Conservation (phyloP, 2,888 invertebrate species). For the Polymixis lichenea region DNA sequence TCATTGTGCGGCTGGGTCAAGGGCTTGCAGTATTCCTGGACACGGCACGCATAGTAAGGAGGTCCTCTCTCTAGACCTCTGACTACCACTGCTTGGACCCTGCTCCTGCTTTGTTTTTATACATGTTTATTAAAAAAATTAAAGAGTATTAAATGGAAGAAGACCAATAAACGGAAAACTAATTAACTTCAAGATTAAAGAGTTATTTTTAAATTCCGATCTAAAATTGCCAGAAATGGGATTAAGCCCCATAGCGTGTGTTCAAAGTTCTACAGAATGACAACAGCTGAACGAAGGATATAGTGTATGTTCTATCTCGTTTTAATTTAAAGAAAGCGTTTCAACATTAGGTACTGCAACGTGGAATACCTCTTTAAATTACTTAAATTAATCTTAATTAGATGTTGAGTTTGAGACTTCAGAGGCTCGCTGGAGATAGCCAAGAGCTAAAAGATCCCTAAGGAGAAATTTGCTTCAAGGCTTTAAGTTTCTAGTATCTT, state of each 20-base stretch:
- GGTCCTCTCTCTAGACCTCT: too few species aligned
- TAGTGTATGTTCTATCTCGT: neutral
- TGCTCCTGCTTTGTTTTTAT: too few species aligned
- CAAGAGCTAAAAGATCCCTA: slow-evolving; percentile 33
- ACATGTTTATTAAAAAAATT: too few species aligned
- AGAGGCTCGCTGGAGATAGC: slow-evolving; percentile 8
- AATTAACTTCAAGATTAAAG: too few species aligned
- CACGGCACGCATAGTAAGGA: too few species aligned
- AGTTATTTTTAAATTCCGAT: neutral
- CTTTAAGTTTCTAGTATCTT: neutral
- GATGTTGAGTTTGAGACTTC: slow-evolving; percentile 18
- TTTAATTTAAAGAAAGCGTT: slow-evolving; percentile 1
- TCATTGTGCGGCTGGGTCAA: too few species aligned
- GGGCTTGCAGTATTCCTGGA: too few species aligned
- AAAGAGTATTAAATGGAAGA: too few species aligned
- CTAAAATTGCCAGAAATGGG: neutral
- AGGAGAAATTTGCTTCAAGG: slow-evolving; percentile 29
- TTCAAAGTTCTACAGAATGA: neutral
- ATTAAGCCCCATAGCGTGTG: neutral
- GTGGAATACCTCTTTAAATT: neutral
- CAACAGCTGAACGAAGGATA: neutral
- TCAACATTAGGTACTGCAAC: neutral
- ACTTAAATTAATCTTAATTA: slow-evolving; percentile 46
- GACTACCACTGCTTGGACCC: too few species aligned
- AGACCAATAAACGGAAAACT: too few species aligned